phyloP scores from a whole-genome alignment of 2,888 invertebrate genomes.

The Cyrtodaria siliqua region DNA sequence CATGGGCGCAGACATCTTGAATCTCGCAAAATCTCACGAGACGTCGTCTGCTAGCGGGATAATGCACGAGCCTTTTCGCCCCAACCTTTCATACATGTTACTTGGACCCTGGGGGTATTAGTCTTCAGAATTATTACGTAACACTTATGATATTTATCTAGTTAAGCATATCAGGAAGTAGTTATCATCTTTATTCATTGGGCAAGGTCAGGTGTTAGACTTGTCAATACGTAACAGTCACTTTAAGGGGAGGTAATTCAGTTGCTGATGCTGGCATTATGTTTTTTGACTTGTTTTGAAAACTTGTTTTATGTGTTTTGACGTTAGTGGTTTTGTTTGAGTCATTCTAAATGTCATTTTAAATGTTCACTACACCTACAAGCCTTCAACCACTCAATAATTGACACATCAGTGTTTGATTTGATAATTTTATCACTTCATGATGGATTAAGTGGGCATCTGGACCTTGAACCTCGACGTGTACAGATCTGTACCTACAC shows the following conservation, averaged over 20 bases:
- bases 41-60: constrained; percentile 63
- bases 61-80: constrained; percentile 47
- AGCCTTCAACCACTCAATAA: constrained; percentile 33
- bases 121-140: background rate
- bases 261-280: constrained; percentile 1
- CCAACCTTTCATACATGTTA: background rate
- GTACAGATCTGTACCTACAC: too few relatives aligned
- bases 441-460: constrained; percentile 16
- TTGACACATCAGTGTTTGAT: constrained; percentile 40
- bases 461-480: constrained; percentile 49
- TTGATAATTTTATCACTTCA: constrained; percentile 27
- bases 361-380: too few relatives aligned
- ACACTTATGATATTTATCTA: background rate
- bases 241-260: background rate
- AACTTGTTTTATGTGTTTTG: too few relatives aligned
- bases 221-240: background rate
- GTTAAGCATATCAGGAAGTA: background rate
- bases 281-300: too few relatives aligned
- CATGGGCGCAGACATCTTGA: constrained; percentile 56
- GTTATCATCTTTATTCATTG: background rate
- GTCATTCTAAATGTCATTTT: too few relatives aligned
- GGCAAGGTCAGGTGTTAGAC: background rate
- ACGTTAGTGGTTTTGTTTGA: too few relatives aligned
- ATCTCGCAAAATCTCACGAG: constrained; percentile 62
- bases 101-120: background rate